Base-by-base conservation (phyloP, 2,113 vertebrate genomes). In the Syngnathoides biaculeatus region DNA sequence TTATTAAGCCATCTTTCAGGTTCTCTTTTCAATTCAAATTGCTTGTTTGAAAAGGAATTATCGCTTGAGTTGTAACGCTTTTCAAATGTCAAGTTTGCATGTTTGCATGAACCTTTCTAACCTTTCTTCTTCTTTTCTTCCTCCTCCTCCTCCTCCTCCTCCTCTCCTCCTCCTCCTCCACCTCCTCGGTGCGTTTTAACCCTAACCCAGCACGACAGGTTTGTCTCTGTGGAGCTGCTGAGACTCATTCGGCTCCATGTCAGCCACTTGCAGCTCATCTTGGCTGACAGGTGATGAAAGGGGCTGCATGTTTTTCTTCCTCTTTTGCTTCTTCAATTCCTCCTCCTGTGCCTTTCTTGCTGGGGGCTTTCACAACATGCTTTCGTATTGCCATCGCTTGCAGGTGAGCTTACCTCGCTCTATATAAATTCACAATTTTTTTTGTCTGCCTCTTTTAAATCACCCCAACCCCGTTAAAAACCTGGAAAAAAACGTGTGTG, bases 251-350 rank as follows among this genome's bases (percentile, higher is more conserved):
- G 4, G 50, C 66, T 52, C 65, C 73, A 86, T 90, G 70, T 80
- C 64, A 70, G 72, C 82, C 84, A 85, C 71, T 89, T 71, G 66
- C 67, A 64, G 72, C 90, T 85, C 83, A 78, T 67, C 84, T 88
- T 85, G n/a, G 70, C 92, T 90, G 82, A 19, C 26, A 79, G 76
- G 40, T 77, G 79, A 93, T 95, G 95, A 96, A 87, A 90, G 93
- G 78, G 83, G 89, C 77, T 78, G 83, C 76, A 3, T 8, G 30
- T 35, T 35, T 20, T 3, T 20, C 47, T 79, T 38, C 40, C 74
- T 6, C 66, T 43, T 58, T 50, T 64, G 2, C 61, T 40, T 38
- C 24, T 15, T 26, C 53, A 13, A 2, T 13, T 56, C 14, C 12
- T 56, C 17, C 45, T 13, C 4, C 20, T n/a, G 20, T 50, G 19